Evolutionary conservation across 2,797 vertebrate species (phyloP), one percentile per base, ranked within the genome.

Genomic region (Melanotaenia maccullochi): DNA sequence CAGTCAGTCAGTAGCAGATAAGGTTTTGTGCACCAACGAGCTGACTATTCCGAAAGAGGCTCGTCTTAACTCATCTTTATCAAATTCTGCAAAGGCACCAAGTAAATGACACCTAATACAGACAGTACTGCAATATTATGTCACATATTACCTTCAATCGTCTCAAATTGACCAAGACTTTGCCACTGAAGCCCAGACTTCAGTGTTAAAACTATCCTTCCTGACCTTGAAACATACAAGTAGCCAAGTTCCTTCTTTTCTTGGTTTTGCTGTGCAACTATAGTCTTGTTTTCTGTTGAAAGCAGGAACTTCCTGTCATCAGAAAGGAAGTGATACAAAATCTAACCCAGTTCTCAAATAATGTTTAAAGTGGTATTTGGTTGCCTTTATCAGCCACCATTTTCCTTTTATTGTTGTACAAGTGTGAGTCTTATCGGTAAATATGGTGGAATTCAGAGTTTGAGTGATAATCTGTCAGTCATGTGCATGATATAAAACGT

Each of bases 281-380:
- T 22, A 52, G 83, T 83, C 87, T 83, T 30, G 66, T 78, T 70
- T 83, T 79, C 51, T 80, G 66, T 18, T 75, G 30, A 87, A 82
- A 80, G 79, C 59, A 86, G 83, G 75, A 83, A 77, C 58, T 24
- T 33, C 32, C 60, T 9, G 33, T 54, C 20, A 64, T 52, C 42
- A 18, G 4, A n/a, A 71, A 85, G 89, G 84, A 90, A 85, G 84
- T 76, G 49, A 74, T 56, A 11, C 30, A 38, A 16, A 64, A 55
- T 38, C 67, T 32, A 56, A n/a, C 13, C 56, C 65, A 28, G 28
- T n/a, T 61, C 7, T 13, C 28, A 22, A 60, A 4, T 4, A 0
- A 54, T 13, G 30, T 65, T 76, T 71, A 32, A 14, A 40, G 13
- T 16, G 1, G 25, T 18, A 5, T 54, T 47, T 20, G 54, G 60